Percentiles rank a stretch among this genome's conserved stretches.
Conservation (phyloP, 2,888 invertebrate genomes). For the Nymphalis polychloros region DNA sequence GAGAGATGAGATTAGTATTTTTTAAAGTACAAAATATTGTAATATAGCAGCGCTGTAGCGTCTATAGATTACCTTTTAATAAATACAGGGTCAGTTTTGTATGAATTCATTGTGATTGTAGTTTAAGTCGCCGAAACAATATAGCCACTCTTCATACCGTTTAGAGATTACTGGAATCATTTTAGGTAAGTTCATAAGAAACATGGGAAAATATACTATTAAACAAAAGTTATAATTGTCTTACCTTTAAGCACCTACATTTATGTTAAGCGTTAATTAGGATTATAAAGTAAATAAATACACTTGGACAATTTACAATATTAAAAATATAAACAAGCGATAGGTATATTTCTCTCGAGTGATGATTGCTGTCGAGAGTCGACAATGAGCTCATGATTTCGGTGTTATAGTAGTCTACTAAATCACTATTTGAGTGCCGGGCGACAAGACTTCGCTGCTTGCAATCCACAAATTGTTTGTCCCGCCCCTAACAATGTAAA, state of each 20-base stretch:
- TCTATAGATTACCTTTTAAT: conserved; percentile 75
- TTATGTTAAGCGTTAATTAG: too few species aligned
- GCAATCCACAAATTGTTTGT: conserved; percentile 79
- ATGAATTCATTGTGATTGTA: conserved; percentile 82
- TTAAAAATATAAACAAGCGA: conserved; percentile 1
- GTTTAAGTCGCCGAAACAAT: conserved; percentile 74
- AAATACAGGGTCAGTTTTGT: conserved; percentile 82
- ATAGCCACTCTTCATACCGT: conserved; percentile 69
- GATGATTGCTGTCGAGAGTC: conserved; percentile 55
- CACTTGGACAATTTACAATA: neutral
- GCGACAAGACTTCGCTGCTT: conserved; percentile 68
- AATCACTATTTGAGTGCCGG: conserved; percentile 72
- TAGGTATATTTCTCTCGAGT: conserved; percentile 14
- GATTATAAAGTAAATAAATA: neutral
- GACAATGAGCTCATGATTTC: conserved; percentile 71
- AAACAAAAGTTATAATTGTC: too few species aligned
- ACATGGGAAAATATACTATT: neutral
- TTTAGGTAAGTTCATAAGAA: conserved; percentile 68
- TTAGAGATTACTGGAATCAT: conserved; percentile 69
- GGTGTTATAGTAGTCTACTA: conserved; percentile 66
- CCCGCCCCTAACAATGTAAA: conserved; percentile 77
- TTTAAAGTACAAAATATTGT: conserved; percentile 81
- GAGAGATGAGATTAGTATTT: conserved; percentile 68
- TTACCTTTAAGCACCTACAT: too few species aligned
- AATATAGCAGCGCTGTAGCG: conserved; percentile 72